A percentile compares a stretch with the other conserved stretches of the same genome.
Evolutionary conservation across 2,888 invertebrate species (phyloP).

Genomic region (Tachystola acroxantha): DNA sequence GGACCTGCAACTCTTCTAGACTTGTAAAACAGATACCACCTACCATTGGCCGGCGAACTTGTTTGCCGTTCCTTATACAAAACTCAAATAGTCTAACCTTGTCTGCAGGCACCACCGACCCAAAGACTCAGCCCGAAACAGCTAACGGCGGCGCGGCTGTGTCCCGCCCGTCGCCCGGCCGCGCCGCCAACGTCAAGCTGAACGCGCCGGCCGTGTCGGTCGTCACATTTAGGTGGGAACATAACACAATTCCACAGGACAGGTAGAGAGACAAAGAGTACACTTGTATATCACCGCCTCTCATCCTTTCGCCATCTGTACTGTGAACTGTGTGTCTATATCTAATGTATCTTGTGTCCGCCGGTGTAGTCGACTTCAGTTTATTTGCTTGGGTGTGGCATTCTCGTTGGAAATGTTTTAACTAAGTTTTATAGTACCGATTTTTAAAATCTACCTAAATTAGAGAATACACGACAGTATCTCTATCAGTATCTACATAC

Average conservation of each 20-base stretch:
- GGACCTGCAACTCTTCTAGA: too few species aligned
- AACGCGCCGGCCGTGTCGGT: slow-evolving; percentile 89
- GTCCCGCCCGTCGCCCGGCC: slow-evolving; percentile 50
- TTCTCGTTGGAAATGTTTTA: neutral
- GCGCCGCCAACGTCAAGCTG: slow-evolving; percentile 69
- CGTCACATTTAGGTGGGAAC: slow-evolving; percentile 95
- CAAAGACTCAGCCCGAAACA: slow-evolving; percentile 21
- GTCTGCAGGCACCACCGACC: slow-evolving; percentile 14
- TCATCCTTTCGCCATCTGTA: slow-evolving; percentile 14
- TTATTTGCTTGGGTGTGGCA: neutral
- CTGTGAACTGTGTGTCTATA: slow-evolving; percentile 4
- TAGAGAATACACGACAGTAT: too few species aligned
- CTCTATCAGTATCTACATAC: too few species aligned
- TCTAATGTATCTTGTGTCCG: slow-evolving; percentile 9
- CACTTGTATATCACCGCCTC: slow-evolving; percentile 36
- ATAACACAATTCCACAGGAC: slow-evolving; percentile 77
- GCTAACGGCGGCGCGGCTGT: slow-evolving; percentile 45
- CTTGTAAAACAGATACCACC: too few species aligned
- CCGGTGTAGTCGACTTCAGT: slow-evolving; percentile 15
- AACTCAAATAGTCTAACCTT: too few species aligned
- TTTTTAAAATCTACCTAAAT: too few species aligned
- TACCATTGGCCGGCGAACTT: too few species aligned
- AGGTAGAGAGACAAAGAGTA: slow-evolving; percentile 83
- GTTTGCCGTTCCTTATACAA: too few species aligned
- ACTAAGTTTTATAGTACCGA: too few species aligned